Conservation (phyloP, 2,888 invertebrate species). For the Pardosa pseudoannulata region DNA sequence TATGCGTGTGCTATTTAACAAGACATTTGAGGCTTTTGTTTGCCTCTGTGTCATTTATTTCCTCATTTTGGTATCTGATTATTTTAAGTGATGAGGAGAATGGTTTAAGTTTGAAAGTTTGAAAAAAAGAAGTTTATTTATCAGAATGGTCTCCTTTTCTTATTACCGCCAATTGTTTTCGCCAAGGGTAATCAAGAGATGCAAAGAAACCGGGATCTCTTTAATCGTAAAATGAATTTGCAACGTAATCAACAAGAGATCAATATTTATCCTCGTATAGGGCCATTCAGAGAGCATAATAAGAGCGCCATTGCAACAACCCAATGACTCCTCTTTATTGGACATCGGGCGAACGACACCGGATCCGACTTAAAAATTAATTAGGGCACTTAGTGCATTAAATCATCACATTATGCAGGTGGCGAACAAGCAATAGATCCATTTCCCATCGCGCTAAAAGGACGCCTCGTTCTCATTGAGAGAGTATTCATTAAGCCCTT, state of each 20-base stretch:
- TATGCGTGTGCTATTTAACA: no score
- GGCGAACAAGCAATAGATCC: conserved; percentile 51
- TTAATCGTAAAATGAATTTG: neutral
- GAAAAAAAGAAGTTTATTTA: no score
- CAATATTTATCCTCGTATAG: neutral
- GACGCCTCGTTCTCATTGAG: conserved; percentile 46
- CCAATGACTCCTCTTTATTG: neutral
- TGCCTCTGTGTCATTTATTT: no score
- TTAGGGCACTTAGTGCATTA: conserved; percentile 37
- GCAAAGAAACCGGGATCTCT: neutral
- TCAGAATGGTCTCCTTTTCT: no score
- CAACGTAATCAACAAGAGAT: neutral
- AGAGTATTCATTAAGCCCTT: conserved; percentile 57
- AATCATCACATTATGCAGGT: conserved; percentile 63
- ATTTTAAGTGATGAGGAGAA: no score
- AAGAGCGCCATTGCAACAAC: neutral
- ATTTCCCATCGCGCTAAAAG: conserved; percentile 61
- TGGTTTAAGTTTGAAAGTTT: no score
- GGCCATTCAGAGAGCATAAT: conserved; percentile 10
- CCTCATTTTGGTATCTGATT: no score
- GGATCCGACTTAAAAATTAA: conserved; percentile 62
- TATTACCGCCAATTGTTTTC: no score
- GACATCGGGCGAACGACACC: neutral
- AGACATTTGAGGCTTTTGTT: no score
- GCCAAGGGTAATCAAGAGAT: neutral